Evolutionary conservation across 2,113 vertebrate genomes (phyloP).

Genomic region (Symphodus melops): DNA sequence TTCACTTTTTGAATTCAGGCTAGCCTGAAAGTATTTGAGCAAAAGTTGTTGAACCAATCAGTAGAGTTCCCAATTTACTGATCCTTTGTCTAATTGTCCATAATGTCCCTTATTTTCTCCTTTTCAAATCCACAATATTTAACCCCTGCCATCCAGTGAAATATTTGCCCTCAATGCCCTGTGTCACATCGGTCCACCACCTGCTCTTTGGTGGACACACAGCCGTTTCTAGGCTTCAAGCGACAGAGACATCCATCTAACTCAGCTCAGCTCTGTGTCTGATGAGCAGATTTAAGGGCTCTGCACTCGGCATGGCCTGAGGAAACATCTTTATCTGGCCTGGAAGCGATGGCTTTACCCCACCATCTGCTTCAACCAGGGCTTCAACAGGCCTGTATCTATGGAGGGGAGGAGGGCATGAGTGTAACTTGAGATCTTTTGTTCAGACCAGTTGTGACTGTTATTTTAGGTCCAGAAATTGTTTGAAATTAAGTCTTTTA

Average conservation of each 20-base stretch:
- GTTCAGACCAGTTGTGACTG: conserved; percentile 33
- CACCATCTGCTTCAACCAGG: conserved; percentile 70
- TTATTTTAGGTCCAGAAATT: conserved; percentile 14
- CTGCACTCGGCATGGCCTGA: conserved; percentile 52
- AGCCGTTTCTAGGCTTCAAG: conserved; percentile 51
- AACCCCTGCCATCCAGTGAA: conserved; percentile 24
- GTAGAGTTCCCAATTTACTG: no score
- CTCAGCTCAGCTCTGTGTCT: conserved; percentile 58
- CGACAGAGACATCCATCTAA: conserved; percentile 66
- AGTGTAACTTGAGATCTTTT: conserved; percentile 46
- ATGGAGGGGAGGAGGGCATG: not conserved
- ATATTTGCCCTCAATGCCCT: conserved; percentile 24
- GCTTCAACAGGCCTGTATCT: not conserved
- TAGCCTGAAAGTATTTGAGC: no score
- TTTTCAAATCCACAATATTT: conserved; percentile 12
- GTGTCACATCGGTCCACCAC: conserved; percentile 52
- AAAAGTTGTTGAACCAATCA: no score
- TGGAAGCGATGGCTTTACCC: conserved; percentile 60
- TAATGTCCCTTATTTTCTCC: not conserved
- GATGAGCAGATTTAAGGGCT: conserved; percentile 58
- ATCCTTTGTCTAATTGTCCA: not conserved
- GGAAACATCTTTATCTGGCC: conserved; percentile 76
- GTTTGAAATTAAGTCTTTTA: conserved; percentile 18
- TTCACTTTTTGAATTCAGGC: no score
- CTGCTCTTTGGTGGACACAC: conserved; percentile 55